Evolutionary conservation across 2,113 vertebrate genomes (phyloP), one percentile per base, ranked within the genome.

Genomic region (Thamnophis sirtalis): DNA sequence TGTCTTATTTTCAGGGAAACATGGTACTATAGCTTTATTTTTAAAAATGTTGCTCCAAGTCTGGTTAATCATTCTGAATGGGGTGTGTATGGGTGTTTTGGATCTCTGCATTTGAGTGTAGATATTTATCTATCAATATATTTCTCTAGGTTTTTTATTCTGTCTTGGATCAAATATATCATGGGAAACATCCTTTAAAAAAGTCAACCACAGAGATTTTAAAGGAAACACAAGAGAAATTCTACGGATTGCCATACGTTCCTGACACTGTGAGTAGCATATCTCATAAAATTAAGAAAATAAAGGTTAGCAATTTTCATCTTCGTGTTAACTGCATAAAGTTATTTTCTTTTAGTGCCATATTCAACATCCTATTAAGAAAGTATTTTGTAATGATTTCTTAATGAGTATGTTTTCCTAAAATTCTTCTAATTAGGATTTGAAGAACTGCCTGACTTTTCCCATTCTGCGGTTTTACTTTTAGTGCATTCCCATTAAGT

Each of bases 121-220:
- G 84, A 9, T 95, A 95, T 94, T 0, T 43, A 2, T 88, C 68
- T 6, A 68, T 73, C 63, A 68, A 33, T 68, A 68, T 90, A 11
- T 95, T 51, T 91, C 0, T 94, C 91, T 94, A 99, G 99, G 98
- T 99, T 90, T 99, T 99, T 96, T 99, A 99, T 93, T 98, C 99
- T 10, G 97, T 97, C 63, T 97, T 99, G 98, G 99, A 99, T 96
- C 99, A 99, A 95, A 97, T 99, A 93, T 99, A 99, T 96, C 99
- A 99, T 10, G 96, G 98, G 68, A 96, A 97, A 94, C 98, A 99
- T 84, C 98, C 98, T 49, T 93, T 98, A 87, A 97, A 96, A 92
- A 95, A 92, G 51, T 98, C 98, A 87, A 99, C 98, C 91, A 99
- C 98, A n/a, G 98, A 99, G 58, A 98, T 99, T 96, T 97, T 99